Evolutionary conservation across 2,888 invertebrate genomes (phyloP), one percentile per base, ranked within the genome.

Genomic region (Dendrolimus houi): DNA sequence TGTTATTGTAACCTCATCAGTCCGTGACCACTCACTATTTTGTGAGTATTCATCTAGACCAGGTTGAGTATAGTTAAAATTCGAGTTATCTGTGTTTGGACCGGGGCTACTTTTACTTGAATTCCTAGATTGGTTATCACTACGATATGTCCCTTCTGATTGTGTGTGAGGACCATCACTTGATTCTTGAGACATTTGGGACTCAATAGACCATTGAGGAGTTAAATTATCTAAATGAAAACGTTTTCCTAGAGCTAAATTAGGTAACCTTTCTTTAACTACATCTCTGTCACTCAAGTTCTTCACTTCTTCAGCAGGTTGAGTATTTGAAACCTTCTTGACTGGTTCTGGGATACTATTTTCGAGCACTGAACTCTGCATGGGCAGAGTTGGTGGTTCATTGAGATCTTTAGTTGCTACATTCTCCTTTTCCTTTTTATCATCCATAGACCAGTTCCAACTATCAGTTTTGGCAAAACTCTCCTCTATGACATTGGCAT

Each of bases 141-240:
- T 93, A 71, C 88, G 79, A 63, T 92, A 92, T 54, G 93, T 92
- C 58, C 92, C 92, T 70, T 93, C 93, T 9, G 93, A 92, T 10
- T 92, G 92, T 55, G 92, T 93, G 52, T 92, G 83, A 29, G 92
- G 84, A 47, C 93, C 92, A 67, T 93, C 93, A 61, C 93, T 93
- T 2, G 93, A 93, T 67, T 93, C 93, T 72, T 93, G 93, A 9
- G 93, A 93, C 80, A 93, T 91, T 74, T 93, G 93, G 52, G 93
- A 93, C 72, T 94, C 94, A 57, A 92, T 92, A 7, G 93, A 93
- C 93, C 93, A 93, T 66, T 93, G 93, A 2, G 93, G 93, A 17
- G 93, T 85, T 65, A 87, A 71, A 72, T 84, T 85, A 54, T 87
- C 83, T 69, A 86, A 71, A 66, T 88, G 82, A 59, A 85, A 79